Percentiles rank a stretch among this genome's conserved stretches.
Conservation (phyloP, 1,140 invertebrate genomes). For the Drosophila auraria region DNA sequence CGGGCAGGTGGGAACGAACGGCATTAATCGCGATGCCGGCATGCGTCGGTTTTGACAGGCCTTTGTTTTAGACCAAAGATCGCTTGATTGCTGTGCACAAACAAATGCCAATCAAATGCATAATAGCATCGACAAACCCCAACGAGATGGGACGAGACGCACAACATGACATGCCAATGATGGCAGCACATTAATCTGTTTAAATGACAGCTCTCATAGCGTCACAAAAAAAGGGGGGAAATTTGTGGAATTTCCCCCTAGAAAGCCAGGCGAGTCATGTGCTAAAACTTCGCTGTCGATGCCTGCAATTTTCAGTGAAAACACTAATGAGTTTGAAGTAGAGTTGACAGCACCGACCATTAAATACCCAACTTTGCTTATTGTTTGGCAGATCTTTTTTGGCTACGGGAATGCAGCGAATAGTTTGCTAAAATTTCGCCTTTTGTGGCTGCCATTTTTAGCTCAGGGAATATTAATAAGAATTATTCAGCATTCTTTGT, state of each 20-base stretch:
- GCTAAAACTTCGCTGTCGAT: conserved; percentile 46
- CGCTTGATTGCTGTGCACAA: conserved; percentile 64
- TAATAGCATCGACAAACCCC: conserved; percentile 46
- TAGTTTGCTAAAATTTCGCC: background rate
- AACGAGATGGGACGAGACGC: conserved; percentile 16
- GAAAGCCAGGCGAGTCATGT: conserved; percentile 37
- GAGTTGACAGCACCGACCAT: background rate
- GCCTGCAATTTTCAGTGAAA: conserved; percentile 37
- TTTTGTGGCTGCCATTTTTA: background rate
- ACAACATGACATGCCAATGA: conserved; percentile 64
- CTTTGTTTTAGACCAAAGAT: conserved; percentile 31
- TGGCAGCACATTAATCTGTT: conserved; percentile 72
- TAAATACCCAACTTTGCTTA: background rate
- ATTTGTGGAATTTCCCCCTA: background rate
- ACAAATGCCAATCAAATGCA: conserved; percentile 72
- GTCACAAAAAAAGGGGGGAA: background rate
- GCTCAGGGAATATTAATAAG: background rate
- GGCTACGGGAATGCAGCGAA: background rate
- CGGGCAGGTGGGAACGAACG: conserved; percentile 4
- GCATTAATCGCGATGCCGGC: conserved; percentile 44
- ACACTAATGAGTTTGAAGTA: conserved; percentile 18
- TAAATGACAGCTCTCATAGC: conserved; percentile 58
- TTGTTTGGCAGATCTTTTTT: too few species aligned
- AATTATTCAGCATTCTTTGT: too few species aligned
- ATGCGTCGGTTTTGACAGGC: conserved; percentile 43